Conservation (phyloP, 2,113 vertebrate genomes). For the Notechis scutatus region DNA sequence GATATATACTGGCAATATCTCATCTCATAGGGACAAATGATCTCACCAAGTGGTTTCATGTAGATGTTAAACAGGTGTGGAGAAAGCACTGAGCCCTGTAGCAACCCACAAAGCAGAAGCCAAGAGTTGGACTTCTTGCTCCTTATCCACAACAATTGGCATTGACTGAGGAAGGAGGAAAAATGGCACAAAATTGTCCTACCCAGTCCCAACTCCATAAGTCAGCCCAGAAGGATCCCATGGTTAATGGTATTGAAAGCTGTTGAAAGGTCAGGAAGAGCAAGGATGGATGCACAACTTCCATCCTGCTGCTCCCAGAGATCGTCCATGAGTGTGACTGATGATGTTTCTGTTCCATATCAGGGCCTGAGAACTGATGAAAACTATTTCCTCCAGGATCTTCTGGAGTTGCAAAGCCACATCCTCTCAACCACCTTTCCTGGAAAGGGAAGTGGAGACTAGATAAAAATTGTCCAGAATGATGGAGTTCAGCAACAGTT, state of each 20-base stretch:
- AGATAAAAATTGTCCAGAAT: not conserved
- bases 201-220: not conserved
- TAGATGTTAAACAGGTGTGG: not conserved
- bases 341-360: not conserved
- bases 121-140: not conserved
- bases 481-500: not conserved
- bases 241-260: not conserved
- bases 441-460: not conserved
- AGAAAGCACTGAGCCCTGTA: not conserved
- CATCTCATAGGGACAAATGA: not conserved
- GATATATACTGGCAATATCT: not conserved
- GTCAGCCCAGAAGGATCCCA: not conserved
- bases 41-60: not conserved
- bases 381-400: not conserved
- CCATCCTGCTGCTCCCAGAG: not conserved
- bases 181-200: not conserved
- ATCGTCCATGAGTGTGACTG: not conserved
- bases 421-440: not conserved
- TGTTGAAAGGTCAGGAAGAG: not conserved
- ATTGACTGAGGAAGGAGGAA: not conserved
- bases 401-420: not conserved
- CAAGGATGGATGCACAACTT: not conserved
- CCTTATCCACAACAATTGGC: not conserved
- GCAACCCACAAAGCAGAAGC: not conserved
- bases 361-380: not conserved